These are phyloP conservation scores for Calyptommatus sinebrachiatus DNA, from an alignment of 2,113 vertebrate genomes.

Conservation along the genomic window DNA sequence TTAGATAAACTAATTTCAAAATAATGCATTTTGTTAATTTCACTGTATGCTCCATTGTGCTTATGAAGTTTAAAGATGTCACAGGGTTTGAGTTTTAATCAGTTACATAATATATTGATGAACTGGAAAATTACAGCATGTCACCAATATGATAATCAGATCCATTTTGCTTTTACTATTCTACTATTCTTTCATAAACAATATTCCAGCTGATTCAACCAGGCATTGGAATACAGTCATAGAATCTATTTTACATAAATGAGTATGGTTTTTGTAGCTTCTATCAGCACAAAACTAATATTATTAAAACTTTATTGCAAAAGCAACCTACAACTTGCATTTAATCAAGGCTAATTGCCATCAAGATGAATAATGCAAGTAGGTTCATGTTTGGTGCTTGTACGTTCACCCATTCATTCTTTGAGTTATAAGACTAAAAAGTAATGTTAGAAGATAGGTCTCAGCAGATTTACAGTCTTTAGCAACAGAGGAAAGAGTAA, in stretches of 20 bases:
- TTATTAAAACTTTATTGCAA: no score
- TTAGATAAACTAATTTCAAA: constrained; percentile 18
- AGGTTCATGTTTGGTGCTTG: no score
- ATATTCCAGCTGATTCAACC: background rate
- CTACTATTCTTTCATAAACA: background rate
- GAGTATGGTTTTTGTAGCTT: background rate
- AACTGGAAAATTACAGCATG: background rate
- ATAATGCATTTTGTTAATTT: constrained; percentile 10
- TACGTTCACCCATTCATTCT: no score
- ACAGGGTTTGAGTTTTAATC: background rate
- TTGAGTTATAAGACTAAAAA: no score
- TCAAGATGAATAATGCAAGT: no score
- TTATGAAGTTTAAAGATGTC: constrained; percentile 1
- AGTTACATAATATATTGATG: background rate
- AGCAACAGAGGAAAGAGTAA: no score
- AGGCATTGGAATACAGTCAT: background rate
- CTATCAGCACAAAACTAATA: background rate
- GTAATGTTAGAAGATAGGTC: no score
- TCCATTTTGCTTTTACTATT: background rate
- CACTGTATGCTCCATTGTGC: background rate
- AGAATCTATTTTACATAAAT: background rate
- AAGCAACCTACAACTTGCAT: no score
- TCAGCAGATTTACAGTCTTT: no score
- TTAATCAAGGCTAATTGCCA: no score
- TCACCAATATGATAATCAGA: background rate